Conservation (phyloP, 2,888 invertebrate species). For the Protonemura montana region DNA sequence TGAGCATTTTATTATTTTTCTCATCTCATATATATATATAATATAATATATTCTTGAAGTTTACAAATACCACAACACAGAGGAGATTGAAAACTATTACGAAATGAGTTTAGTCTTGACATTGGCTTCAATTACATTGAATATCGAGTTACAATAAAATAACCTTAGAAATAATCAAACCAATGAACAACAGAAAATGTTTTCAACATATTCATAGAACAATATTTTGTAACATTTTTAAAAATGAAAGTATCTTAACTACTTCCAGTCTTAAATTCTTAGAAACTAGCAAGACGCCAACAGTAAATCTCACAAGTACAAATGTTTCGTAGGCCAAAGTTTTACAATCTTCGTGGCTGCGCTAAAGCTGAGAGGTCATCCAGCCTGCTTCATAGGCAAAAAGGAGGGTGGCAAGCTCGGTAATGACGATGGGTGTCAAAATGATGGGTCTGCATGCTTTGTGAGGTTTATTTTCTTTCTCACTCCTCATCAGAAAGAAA, state of each 20-base stretch:
- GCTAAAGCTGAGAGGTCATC: not conserved
- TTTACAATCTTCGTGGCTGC: not conserved
- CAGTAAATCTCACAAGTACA: constrained; percentile 12
- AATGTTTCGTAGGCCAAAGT: constrained; percentile 12
- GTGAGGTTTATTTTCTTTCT: too few species aligned
- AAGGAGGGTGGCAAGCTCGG: not conserved
- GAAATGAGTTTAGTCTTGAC: constrained; percentile 26
- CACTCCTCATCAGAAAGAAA: too few species aligned
- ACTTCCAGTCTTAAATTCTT: constrained; percentile 12
- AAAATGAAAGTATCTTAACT: constrained; percentile 12
- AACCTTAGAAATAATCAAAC: constrained; percentile 12
- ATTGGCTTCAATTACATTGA: constrained; percentile 12
- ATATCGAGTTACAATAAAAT: constrained; percentile 4
- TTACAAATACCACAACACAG: constrained; percentile 12
- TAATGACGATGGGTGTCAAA: too few species aligned
- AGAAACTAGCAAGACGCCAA: constrained; percentile 12
- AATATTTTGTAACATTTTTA: not conserved
- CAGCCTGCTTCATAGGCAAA: not conserved
- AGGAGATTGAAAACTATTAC: constrained; percentile 38
- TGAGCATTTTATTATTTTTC: not conserved
- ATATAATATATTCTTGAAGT: constrained; percentile 4
- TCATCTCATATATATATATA: constrained; percentile 12
- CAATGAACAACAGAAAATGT: constrained; percentile 12
- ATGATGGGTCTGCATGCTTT: too few species aligned
- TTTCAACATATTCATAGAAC: constrained; percentile 12